These are phyloP conservation scores for Platygyra sinensis DNA, from an alignment of 64 coral and sea anemone species.

Conservation along the genomic window DNA sequence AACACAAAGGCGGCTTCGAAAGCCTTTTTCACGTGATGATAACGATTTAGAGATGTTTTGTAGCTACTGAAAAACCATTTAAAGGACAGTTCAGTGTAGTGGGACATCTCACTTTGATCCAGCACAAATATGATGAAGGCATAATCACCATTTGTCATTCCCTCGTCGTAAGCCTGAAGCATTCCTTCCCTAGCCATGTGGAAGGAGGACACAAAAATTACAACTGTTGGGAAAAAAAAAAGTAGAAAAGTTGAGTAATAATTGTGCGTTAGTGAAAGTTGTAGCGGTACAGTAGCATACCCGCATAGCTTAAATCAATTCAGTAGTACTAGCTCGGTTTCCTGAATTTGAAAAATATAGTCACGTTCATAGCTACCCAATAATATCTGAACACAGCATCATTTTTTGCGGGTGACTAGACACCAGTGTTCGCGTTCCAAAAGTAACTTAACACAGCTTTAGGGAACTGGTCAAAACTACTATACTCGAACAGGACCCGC, in stretches of 20 bases:
- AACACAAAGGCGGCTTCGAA: constrained; percentile 84
- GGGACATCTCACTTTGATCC: constrained; percentile 55
- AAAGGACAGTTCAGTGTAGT: constrained; percentile 53
- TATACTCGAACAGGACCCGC: too few species aligned
- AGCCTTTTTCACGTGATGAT: constrained; percentile 50
- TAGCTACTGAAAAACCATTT: constrained; percentile 93
- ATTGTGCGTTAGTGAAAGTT: too few species aligned
- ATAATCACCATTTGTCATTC: constrained; percentile 83
- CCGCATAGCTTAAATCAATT: too few species aligned
- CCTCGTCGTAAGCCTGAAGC: constrained; percentile 79
- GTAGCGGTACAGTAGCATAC: too few species aligned
- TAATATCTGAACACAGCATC: too few species aligned
- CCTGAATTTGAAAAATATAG: too few species aligned
- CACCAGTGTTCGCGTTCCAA: too few species aligned
- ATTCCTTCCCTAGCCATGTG: constrained; percentile 82
- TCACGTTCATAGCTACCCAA: too few species aligned
- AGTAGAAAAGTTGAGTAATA: neutral
- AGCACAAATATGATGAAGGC: constrained; percentile 86
- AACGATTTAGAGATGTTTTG: constrained; percentile 28
- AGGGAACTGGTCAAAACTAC: too few species aligned
- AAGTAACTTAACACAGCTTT: too few species aligned
- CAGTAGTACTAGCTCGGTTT: too few species aligned
- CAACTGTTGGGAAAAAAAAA: constrained; percentile 51
- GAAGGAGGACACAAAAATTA: constrained; percentile 81
- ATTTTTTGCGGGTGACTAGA: too few species aligned